Percentiles rank a stretch among this genome's conserved stretches.
These are phyloP conservation scores for Corythaeola cristata DNA, from an alignment of 2,113 vertebrate genomes.

Conservation along the genomic window DNA sequence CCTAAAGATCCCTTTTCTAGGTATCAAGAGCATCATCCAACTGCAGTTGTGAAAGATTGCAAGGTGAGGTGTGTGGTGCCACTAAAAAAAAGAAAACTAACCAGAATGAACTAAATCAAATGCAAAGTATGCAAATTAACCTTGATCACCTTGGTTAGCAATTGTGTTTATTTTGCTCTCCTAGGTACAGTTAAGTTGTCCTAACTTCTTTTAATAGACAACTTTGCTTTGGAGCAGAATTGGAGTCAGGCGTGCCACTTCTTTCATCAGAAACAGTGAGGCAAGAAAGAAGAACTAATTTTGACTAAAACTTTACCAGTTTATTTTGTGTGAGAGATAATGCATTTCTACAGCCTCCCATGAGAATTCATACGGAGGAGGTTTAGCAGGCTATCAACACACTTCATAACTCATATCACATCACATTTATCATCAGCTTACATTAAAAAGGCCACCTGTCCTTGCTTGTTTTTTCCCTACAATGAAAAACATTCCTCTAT, in stretches of 20 bases:
- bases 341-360: background rate
- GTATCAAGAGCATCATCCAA: background rate
- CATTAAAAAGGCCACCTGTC: slow-evolving; percentile 49
- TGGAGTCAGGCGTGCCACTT: background rate
- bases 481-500: background rate
- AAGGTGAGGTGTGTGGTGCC: fast-evolving
- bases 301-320: background rate
- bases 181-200: background rate
- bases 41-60: background rate
- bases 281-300: background rate
- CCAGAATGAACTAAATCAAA: background rate
- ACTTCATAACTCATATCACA: background rate
- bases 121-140: background rate
- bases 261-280: background rate
- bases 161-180: background rate
- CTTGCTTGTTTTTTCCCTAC: background rate
- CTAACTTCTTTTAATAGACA: background rate
- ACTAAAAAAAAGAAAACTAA: background rate
- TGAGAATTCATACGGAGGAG: background rate
- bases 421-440: slow-evolving; percentile 43
- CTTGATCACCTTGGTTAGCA: background rate
- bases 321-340: slow-evolving; percentile 30
- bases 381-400: background rate
- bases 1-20: background rate
- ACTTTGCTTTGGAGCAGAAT: background rate